Evolutionary conservation across 2,113 vertebrate species (phyloP).

Genomic region (Egretta garzetta): DNA sequence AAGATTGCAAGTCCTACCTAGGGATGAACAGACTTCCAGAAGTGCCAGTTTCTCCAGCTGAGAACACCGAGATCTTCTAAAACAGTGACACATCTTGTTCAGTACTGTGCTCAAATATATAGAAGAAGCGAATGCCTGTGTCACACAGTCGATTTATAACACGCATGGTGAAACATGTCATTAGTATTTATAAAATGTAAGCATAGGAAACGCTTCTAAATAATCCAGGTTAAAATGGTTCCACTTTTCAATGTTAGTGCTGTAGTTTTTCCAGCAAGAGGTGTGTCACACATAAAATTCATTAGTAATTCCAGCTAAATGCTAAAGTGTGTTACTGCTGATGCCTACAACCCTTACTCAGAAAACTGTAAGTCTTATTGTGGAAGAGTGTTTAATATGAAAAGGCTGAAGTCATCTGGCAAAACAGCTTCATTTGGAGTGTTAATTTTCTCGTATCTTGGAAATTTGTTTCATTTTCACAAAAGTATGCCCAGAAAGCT

Average conservation of each 20-base stretch:
- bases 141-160: neutral
- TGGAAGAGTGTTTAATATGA: neutral
- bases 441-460: neutral
- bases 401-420: neutral
- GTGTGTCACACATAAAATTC: neutral
- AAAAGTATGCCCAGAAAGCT: neutral
- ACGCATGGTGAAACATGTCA: neutral
- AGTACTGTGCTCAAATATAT: neutral
- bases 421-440: neutral
- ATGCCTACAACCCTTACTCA: neutral
- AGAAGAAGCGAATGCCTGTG: neutral
- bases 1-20: neutral
- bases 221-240: neutral
- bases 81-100: neutral
- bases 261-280: neutral
- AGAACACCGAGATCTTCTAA: neutral
- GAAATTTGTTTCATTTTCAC: conserved; percentile 35
- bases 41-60: neutral
- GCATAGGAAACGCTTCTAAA: neutral
- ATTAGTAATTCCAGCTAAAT: neutral
- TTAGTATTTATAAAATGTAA: neutral
- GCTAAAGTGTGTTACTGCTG: neutral
- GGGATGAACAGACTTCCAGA: neutral
- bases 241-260: neutral
- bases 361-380: neutral